These are phyloP conservation scores for Ochotona princeps DNA, from an alignment of 2,113 vertebrate species.

Conservation along the genomic window DNA sequence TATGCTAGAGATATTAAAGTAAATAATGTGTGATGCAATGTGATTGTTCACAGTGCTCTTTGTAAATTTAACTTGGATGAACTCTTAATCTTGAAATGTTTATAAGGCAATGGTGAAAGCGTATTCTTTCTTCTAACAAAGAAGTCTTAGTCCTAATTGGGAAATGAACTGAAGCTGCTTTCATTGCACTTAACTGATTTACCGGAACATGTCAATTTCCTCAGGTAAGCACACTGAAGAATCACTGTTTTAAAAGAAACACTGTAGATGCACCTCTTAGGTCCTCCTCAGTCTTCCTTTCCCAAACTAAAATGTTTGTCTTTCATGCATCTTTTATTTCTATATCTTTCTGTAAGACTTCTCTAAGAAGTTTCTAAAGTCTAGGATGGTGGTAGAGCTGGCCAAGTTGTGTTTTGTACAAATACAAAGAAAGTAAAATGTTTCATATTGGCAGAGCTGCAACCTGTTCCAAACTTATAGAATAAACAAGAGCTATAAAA, in stretches of 20 bases:
- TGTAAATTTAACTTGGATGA: slow-evolving; percentile 6
- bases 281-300: background rate
- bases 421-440: slow-evolving; percentile 54
- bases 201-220: slow-evolving; percentile 33
- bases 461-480: slow-evolving; percentile 50
- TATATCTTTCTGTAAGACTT: slow-evolving; percentile 52
- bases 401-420: slow-evolving; percentile 59
- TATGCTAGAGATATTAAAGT: background rate
- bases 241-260: slow-evolving; percentile 51
- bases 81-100: background rate
- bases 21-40: background rate
- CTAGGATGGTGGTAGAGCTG: slow-evolving; percentile 46
- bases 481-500: slow-evolving; percentile 52
- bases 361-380: slow-evolving; percentile 55
- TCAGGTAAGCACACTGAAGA: slow-evolving; percentile 39
- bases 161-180: slow-evolving; percentile 4
- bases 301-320: background rate
- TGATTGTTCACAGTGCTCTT: slow-evolving; percentile 14
- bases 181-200: slow-evolving; percentile 41
- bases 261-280: background rate
- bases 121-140: slow-evolving; percentile 54
- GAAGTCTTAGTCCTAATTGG: slow-evolving; percentile 24
- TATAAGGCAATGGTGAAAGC: background rate
- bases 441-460: slow-evolving; percentile 59
- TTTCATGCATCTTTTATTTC: slow-evolving; percentile 3